These are phyloP conservation scores for Cataglyphis cursor DNA, from an alignment of 2,888 invertebrate genomes.

Conservation along the genomic window DNA sequence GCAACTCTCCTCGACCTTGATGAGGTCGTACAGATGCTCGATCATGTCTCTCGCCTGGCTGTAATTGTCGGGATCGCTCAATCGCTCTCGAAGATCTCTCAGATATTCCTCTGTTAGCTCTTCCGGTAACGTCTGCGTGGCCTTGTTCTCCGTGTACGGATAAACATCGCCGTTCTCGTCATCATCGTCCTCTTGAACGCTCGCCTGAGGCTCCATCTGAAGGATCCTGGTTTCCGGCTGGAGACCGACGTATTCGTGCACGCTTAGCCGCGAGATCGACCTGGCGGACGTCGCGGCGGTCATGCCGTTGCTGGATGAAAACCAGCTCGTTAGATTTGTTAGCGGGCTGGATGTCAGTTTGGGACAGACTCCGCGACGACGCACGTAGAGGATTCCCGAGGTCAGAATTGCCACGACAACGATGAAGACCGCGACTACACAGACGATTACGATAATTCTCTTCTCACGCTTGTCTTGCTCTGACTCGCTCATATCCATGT, in stretches of 20 bases:
- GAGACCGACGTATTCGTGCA: conserved; percentile 90
- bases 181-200: conserved; percentile 68
- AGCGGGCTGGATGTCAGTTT: conserved; percentile 82
- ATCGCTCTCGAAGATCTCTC: conserved; percentile 90
- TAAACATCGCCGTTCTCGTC: conserved; percentile 84
- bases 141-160: conserved; percentile 88
- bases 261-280: conserved; percentile 89
- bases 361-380: conserved; percentile 84
- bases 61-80: conserved; percentile 92
- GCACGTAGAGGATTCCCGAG: conserved; percentile 83
- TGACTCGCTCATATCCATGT: conserved; percentile 84
- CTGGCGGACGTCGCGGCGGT: conserved; percentile 88
- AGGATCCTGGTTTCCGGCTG: conserved; percentile 88
- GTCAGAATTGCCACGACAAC: conserved; percentile 82
- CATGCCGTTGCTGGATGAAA: conserved; percentile 84
- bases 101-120: conserved; percentile 92
- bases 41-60: conserved; percentile 93
- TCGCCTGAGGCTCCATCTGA: conserved; percentile 85
- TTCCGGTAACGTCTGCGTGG: conserved; percentile 91
- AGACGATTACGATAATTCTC: conserved; percentile 83
- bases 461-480: conserved; percentile 84
- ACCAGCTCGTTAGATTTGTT: conserved; percentile 80
- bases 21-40: conserved; percentile 92
- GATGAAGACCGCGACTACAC: conserved; percentile 81
- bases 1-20: conserved; percentile 91